Conservation (phyloP, 2,113 vertebrate species). For the Alces alces region DNA sequence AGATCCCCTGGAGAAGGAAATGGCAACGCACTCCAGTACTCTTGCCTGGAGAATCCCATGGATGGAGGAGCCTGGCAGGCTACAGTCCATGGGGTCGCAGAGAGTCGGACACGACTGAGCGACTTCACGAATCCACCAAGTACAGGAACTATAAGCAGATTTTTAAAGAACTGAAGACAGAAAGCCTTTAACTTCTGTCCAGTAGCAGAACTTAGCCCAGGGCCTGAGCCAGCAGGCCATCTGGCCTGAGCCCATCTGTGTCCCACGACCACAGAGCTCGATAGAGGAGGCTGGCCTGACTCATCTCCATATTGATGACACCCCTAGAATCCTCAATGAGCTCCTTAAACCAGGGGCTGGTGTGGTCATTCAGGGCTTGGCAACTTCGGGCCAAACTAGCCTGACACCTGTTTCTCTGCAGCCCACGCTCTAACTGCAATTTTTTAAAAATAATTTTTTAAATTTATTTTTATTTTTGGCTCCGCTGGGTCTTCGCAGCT, state of each 20-base stretch:
- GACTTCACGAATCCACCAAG: background rate
- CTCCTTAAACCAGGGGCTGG: background rate
- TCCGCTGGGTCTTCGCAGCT: rapidly evolving
- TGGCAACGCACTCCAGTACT: background rate
- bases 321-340: background rate
- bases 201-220: rapidly evolving
- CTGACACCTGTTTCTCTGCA: background rate
- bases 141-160: rapidly evolving
- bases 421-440: rapidly evolving
- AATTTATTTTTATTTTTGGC: background rate
- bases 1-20: background rate
- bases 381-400: background rate
- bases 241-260: background rate
- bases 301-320: background rate
- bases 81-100: rapidly evolving
- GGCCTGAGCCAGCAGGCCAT: too few relatives aligned
- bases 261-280: rapidly evolving
- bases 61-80: rapidly evolving
- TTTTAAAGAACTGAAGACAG: background rate
- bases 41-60: background rate
- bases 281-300: rapidly evolving
- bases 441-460: background rate
- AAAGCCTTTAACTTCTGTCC: background rate
- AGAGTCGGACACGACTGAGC: background rate
- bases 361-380: background rate